These are phyloP conservation scores for human DNA, from an alignment of 2,113 vertebrate genomes.

Conservation along the genomic window GRCh38 chr5:102765001-102765500, in stretches of 20 bases:
- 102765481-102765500: neutral
- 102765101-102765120: neutral
- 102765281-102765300: neutral
- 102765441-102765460: neutral
- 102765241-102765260: neutral
- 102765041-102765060: neutral
- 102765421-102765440: neutral
- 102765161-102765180: neutral
- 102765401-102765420: neutral
- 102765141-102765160: neutral
- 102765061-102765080: neutral
- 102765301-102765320: neutral
- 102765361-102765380: neutral
- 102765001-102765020: neutral
- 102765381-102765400: neutral
- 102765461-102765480: neutral
- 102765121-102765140: neutral
- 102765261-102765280: neutral
- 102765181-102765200: conserved; percentile 28
- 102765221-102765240: neutral
- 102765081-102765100: neutral
- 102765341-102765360: neutral
- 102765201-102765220: neutral
- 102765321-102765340: neutral
- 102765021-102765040: neutral